Conservation (phyloP, 2,797 vertebrate species). For the Carduelis carduelis region DNA sequence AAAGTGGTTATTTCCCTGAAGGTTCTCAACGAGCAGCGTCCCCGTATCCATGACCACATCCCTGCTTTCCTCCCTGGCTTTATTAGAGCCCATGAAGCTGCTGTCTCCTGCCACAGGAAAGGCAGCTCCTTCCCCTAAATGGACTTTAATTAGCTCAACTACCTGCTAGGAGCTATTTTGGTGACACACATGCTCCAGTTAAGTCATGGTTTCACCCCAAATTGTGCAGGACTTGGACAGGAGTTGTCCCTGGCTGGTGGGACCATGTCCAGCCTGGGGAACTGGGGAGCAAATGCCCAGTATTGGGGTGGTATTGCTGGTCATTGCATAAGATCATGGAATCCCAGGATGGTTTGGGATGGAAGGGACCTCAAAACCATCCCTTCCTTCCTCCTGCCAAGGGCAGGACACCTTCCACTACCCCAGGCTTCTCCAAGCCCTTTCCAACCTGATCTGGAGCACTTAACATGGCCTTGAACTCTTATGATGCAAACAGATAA, state of each 20-base stretch:
- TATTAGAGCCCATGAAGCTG: accelerated
- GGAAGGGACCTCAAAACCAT: neutral
- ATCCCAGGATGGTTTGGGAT: neutral
- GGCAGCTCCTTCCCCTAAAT: neutral
- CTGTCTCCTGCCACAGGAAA: neutral
- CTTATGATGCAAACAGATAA: neutral
- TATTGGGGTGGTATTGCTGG: too few species aligned
- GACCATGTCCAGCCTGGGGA: neutral
- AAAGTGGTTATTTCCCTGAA: neutral
- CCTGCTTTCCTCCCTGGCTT: neutral
- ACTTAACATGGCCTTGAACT: accelerated
- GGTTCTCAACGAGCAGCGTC: accelerated
- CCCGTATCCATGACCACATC: accelerated
- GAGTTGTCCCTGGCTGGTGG: neutral
- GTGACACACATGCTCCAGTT: neutral
- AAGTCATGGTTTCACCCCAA: neutral
- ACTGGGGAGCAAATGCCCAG: neutral
- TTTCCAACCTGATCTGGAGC: accelerated
- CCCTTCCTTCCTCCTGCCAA: neutral
- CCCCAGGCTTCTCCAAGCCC: neutral
- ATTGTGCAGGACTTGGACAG: neutral
- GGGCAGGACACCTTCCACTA: neutral
- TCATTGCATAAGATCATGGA: too few species aligned
- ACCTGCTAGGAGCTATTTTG: neutral
- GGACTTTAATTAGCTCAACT: neutral